A percentile compares a stretch with the other conserved stretches of the same genome.
Evolutionary conservation across 2,797 vertebrate species (phyloP).

Genomic region (Botia almorhae): DNA sequence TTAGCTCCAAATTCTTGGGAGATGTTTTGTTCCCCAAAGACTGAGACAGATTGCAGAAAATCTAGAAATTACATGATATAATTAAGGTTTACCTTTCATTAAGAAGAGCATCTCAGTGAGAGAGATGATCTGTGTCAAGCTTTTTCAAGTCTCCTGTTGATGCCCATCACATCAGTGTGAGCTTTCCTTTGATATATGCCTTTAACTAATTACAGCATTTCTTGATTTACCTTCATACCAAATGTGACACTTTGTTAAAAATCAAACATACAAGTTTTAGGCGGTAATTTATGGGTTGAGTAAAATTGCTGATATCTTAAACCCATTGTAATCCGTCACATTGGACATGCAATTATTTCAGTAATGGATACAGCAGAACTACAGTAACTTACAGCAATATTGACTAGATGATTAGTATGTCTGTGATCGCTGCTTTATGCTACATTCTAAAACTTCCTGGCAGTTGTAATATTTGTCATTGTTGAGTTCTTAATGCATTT

Average conservation of each 20-base stretch:
- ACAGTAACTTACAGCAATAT: neutral
- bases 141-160: conserved; percentile 49
- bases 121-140: conserved; percentile 48
- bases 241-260: conserved; percentile 9
- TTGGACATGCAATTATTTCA: neutral
- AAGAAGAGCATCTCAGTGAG: conserved; percentile 43
- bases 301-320: neutral
- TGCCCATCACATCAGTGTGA: conserved; percentile 37
- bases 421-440: neutral
- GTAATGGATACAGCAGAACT: neutral
- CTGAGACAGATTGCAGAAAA: conserved; percentile 79
- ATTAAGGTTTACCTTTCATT: conserved; percentile 81
- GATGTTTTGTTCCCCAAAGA: conserved; percentile 76
- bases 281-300: neutral
- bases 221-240: neutral
- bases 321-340: neutral
- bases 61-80: conserved; percentile 81
- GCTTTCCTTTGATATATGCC: neutral
- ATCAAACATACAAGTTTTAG: neutral
- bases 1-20: conserved; percentile 83
- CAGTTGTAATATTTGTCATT: conserved; percentile 1
- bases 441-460: neutral
- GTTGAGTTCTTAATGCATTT: conserved; percentile 22
- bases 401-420: neutral
- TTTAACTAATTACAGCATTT: conserved; percentile 37